These are phyloP conservation scores for Lycocorax pyrrhopterus DNA, from an alignment of 2,113 vertebrate species.

Conservation along the genomic window DNA sequence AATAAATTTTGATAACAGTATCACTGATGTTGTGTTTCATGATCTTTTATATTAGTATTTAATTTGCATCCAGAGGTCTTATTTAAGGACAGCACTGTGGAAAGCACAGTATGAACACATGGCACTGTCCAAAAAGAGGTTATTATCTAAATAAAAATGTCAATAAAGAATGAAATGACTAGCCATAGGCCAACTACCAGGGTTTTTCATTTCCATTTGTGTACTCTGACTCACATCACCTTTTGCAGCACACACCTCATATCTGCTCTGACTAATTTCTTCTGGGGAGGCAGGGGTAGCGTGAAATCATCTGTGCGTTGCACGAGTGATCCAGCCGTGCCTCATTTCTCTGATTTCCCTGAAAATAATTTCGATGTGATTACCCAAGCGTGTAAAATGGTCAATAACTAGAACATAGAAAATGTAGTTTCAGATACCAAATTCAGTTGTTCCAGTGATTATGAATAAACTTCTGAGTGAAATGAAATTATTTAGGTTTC, in stretches of 20 bases:
- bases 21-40: neutral
- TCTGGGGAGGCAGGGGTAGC: neutral
- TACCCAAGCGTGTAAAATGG: neutral
- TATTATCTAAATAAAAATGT: neutral
- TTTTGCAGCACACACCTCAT: neutral
- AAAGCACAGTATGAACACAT: neutral
- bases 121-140: neutral
- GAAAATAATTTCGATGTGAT: neutral
- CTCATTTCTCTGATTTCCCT: neutral
- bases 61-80: neutral
- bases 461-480: neutral
- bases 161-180: neutral
- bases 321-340: neutral
- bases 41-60: neutral
- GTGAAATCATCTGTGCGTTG: neutral
- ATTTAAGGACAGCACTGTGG: neutral
- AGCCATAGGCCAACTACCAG: neutral
- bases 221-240: neutral
- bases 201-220: neutral
- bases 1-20: neutral
- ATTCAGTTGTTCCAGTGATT: neutral
- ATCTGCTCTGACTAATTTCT: neutral
- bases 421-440: neutral
- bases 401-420: neutral
- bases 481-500: slow-evolving; percentile 26